Conservation (phyloP, 2,888 invertebrate genomes). For the Lasioglossum malachurum region DNA sequence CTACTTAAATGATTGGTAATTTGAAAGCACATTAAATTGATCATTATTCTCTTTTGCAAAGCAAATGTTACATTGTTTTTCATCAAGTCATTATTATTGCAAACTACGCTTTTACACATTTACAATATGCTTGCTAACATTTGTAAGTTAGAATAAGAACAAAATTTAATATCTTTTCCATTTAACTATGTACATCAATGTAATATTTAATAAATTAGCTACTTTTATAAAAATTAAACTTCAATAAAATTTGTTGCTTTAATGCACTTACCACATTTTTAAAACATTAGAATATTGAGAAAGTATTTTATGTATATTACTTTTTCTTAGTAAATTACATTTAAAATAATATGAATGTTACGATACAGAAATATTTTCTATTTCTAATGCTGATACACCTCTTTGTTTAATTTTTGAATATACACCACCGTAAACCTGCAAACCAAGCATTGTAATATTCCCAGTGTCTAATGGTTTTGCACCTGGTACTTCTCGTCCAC, state of each 20-base stretch:
- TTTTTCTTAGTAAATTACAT: constrained; percentile 16
- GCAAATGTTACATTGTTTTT: constrained; percentile 7
- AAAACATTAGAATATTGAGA: background rate
- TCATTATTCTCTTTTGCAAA: background rate
- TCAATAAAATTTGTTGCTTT: constrained; percentile 19
- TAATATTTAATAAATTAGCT: background rate
- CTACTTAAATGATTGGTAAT: constrained; percentile 86
- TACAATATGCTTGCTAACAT: constrained; percentile 6
- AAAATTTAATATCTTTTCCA: constrained; percentile 15
- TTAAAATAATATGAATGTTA: constrained; percentile 28
- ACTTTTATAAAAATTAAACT: constrained; percentile 16
- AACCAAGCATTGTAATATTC: constrained; percentile 87
- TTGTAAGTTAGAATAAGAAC: constrained; percentile 7
- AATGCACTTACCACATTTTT: constrained; percentile 11
- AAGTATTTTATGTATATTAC: background rate
- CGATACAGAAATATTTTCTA: constrained; percentile 86
- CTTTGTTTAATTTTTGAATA: constrained; percentile 88
- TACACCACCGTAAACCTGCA: constrained; percentile 89
- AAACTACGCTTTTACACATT: constrained; percentile 16
- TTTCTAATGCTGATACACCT: constrained; percentile 88
- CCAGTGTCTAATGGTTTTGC: constrained; percentile 87
- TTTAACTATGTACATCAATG: background rate
- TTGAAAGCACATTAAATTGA: background rate
- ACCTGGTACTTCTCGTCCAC: constrained; percentile 87
- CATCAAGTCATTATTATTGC: background rate